Conservation (phyloP, 2,888 invertebrate species). For the Andrena bicolor region DNA sequence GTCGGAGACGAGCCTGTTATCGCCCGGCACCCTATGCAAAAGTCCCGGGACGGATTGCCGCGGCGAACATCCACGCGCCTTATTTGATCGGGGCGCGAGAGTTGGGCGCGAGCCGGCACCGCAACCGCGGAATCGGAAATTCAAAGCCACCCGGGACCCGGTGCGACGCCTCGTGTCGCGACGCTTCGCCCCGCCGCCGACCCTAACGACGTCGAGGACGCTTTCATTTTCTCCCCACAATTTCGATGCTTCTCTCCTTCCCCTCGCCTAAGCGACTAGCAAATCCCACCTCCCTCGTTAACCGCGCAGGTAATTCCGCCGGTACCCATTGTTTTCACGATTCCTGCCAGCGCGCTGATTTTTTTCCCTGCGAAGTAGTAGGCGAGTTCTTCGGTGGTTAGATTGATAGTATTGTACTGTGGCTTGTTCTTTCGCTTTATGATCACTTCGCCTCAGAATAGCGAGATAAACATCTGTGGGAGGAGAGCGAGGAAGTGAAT, state of each 20-base stretch:
- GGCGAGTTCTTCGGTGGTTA: too few relatives aligned
- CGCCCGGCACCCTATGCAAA: conserved; percentile 29
- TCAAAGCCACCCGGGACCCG: conserved; percentile 62
- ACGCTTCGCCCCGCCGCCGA: conserved; percentile 3
- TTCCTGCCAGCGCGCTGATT: not conserved
- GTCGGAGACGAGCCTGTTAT: conserved; percentile 14
- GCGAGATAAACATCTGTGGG: too few relatives aligned
- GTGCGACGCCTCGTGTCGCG: conserved; percentile 32
- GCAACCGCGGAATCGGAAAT: conserved; percentile 69
- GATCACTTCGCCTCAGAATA: too few relatives aligned
- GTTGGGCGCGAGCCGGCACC: conserved; percentile 8
- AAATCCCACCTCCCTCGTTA: conserved; percentile 37
- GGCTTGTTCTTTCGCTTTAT: too few relatives aligned
- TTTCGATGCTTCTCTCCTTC: not conserved
- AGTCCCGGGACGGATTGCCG: conserved; percentile 23
- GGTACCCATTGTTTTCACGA: not conserved
- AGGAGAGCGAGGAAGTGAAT: too few relatives aligned
- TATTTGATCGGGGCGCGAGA: conserved; percentile 43
- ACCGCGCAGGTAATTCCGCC: conserved; percentile 7
- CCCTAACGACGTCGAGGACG: conserved; percentile 43
- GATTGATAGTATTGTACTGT: too few relatives aligned
- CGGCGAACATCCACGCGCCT: conserved; percentile 25
- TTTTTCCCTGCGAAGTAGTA: not conserved
- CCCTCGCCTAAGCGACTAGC: not conserved
- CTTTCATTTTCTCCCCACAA: conserved; percentile 21